These are phyloP conservation scores for Microctenopoma lineatum DNA, from an alignment of 2,797 vertebrate species.

Conservation along the genomic window DNA sequence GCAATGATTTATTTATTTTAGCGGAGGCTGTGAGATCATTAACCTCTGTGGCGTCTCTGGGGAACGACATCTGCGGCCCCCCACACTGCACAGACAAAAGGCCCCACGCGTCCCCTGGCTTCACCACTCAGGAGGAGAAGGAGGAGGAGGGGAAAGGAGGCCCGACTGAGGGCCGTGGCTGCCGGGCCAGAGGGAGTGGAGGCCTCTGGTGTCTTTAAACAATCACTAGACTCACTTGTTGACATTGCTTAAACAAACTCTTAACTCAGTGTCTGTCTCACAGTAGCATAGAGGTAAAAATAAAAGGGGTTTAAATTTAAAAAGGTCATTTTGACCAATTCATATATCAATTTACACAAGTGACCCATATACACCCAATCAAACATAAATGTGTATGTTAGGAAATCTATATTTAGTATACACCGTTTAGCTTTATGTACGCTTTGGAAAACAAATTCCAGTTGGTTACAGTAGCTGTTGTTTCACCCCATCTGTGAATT, in stretches of 20 bases:
- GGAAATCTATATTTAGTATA: not conserved
- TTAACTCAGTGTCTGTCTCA: slow-evolving; percentile 3
- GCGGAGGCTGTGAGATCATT: slow-evolving; percentile 87
- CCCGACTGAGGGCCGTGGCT: slow-evolving; percentile 38
- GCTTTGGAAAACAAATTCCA: too few relatives aligned
- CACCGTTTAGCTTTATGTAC: not conserved
- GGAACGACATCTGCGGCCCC: slow-evolving; percentile 82
- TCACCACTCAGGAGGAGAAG: slow-evolving; percentile 42
- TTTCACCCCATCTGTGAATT: not conserved
- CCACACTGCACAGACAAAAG: slow-evolving; percentile 79
- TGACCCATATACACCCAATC: too few relatives aligned
- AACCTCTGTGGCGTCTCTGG: slow-evolving; percentile 84
- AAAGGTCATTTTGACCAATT: not conserved
- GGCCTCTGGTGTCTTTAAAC: slow-evolving; percentile 62
- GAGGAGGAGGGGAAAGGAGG: slow-evolving; percentile 16
- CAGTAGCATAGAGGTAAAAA: not conserved
- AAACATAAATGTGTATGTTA: too few relatives aligned
- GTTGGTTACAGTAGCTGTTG: not conserved
- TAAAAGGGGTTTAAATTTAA: too few relatives aligned
- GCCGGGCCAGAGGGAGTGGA: slow-evolving; percentile 43
- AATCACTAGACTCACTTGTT: slow-evolving; percentile 78
- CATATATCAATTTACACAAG: too few relatives aligned
- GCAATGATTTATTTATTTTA: slow-evolving; percentile 91
- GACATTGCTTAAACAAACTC: slow-evolving; percentile 44
- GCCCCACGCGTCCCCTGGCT: slow-evolving; percentile 66